Percentiles rank a stretch among this genome's conserved stretches.
Evolutionary conservation across 2,888 invertebrate genomes (phyloP).

Genomic region (Cheilosia vernalis): DNA sequence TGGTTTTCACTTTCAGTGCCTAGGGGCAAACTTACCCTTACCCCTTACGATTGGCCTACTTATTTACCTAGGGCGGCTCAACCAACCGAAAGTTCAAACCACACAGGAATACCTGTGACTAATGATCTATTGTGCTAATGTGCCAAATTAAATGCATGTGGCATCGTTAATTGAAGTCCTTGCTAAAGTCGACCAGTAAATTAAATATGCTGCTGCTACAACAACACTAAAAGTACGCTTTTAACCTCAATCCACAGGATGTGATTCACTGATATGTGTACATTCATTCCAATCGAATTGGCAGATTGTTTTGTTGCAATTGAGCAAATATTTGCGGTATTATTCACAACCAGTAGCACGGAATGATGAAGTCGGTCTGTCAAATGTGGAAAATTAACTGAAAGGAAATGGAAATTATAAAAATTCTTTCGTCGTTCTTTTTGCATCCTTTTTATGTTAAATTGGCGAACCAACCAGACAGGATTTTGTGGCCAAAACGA

Average conservation of each 20-base stretch:
- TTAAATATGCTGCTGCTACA: not conserved
- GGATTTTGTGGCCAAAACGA: slow-evolving; percentile 63
- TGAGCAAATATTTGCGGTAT: slow-evolving; percentile 50
- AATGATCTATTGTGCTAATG: slow-evolving; percentile 11
- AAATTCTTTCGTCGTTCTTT: slow-evolving; percentile 43
- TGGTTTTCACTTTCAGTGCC: not conserved
- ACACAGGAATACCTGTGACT: slow-evolving; percentile 2
- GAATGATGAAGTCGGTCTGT: slow-evolving; percentile 33
- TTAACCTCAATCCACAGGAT: slow-evolving; percentile 4
- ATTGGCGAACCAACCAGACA: slow-evolving; percentile 49
- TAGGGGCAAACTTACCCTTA: not conserved
- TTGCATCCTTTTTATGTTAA: slow-evolving; percentile 59
- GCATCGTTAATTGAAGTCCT: not conserved
- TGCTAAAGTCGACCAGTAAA: not conserved
- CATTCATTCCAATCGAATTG: slow-evolving; percentile 36
- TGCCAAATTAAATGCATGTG: slow-evolving; percentile 9
- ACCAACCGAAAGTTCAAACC: not conserved
- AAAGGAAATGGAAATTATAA: slow-evolving; percentile 64
- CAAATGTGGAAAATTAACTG: slow-evolving; percentile 57
- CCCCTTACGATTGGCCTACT: not conserved
- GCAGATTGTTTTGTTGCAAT: slow-evolving; percentile 44
- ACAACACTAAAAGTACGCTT: not conserved
- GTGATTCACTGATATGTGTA: not conserved
- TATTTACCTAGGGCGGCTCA: not conserved
- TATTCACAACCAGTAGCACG: slow-evolving; percentile 29